A percentile compares a stretch with the other conserved stretches of the same genome.
These are phyloP conservation scores for Corvus hawaiiensis DNA, from an alignment of 2,113 vertebrate species.

Conservation along the genomic window DNA sequence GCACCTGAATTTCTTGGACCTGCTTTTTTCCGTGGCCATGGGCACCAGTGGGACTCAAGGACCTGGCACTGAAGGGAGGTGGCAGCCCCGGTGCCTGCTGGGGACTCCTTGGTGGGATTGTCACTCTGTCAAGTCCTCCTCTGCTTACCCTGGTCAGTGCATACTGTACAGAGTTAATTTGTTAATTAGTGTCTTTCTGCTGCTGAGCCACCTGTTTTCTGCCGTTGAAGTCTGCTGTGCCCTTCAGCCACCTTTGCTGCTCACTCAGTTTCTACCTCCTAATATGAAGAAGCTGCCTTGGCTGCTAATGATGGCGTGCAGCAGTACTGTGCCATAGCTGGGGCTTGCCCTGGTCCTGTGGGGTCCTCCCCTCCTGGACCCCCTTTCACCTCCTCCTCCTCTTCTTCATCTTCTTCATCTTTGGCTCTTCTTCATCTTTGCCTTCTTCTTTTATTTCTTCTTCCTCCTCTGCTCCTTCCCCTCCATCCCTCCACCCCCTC, in stretches of 20 bases:
- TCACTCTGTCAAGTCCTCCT: background rate
- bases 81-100: fast-evolving
- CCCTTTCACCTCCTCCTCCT: background rate
- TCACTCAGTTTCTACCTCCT: background rate
- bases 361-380: background rate
- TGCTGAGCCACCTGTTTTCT: background rate
- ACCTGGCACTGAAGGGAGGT: fast-evolving
- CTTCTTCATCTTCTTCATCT: background rate
- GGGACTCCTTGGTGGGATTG: background rate
- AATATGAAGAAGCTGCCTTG: background rate
- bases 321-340: background rate
- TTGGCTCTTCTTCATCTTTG: background rate
- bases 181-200: background rate
- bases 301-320: background rate
- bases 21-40: background rate
- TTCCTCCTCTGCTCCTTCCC: background rate
- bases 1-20: background rate
- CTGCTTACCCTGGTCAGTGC: background rate
- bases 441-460: background rate
- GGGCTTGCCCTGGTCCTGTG: background rate
- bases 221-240: fast-evolving
- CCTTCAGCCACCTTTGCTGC: background rate
- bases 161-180: background rate
- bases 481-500: background rate
- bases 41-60: background rate